Conservation (phyloP, 2,113 vertebrate species). For the Cephalophus harveyi region DNA sequence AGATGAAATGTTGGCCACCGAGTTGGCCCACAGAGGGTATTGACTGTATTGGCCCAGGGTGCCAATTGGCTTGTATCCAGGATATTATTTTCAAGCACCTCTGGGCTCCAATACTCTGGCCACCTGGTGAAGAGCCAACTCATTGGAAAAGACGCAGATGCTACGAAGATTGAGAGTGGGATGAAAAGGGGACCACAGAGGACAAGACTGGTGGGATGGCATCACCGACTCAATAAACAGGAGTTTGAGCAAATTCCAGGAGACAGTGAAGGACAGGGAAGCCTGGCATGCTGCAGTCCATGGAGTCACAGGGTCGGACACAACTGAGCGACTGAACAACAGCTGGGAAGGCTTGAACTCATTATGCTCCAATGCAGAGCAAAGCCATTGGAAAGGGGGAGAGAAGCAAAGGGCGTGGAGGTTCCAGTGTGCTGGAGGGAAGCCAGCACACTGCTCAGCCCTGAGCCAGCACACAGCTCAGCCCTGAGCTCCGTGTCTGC, state of each 20-base stretch:
- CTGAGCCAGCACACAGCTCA: background rate
- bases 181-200: background rate
- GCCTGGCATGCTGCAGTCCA: background rate
- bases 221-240: background rate
- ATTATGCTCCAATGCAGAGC: background rate
- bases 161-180: rapidly evolving
- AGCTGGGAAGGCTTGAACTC: background rate
- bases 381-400: background rate
- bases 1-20: background rate
- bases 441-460: background rate
- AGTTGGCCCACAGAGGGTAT: rapidly evolving
- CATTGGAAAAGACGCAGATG: background rate
- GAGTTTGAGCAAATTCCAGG: background rate
- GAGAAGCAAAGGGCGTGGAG: background rate
- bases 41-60: background rate
- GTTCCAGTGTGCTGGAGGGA: background rate
- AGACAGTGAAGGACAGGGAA: background rate
- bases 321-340: background rate
- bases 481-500: background rate
- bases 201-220: background rate
- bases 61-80: background rate
- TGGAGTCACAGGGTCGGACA: rapidly evolving
- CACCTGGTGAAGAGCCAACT: background rate
- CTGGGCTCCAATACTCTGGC: background rate
- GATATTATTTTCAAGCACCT: background rate